Evolutionary conservation across 2,888 invertebrate genomes (phyloP).

Genomic region (Blastobasis adustella): DNA sequence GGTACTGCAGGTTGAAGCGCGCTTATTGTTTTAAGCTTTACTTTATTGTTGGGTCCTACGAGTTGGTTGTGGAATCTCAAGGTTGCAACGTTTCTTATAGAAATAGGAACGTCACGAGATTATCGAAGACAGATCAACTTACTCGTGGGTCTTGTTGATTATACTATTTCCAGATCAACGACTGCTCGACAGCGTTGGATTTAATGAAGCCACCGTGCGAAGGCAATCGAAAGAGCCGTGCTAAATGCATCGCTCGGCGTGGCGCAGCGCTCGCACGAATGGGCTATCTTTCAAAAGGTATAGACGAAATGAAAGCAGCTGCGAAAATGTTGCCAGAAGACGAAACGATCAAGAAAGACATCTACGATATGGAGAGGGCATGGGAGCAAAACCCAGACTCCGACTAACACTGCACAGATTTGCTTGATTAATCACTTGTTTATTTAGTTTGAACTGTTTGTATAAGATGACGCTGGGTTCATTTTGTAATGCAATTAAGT

Average conservation of each 20-base stretch:
- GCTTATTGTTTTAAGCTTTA: not conserved
- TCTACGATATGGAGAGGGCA: slow-evolving; percentile 84
- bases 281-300: slow-evolving; percentile 80
- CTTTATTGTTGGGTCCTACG: too few species aligned
- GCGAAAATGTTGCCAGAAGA: slow-evolving; percentile 79
- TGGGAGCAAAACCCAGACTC: slow-evolving; percentile 85
- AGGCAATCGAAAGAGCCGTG: slow-evolving; percentile 81
- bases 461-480: too few species aligned
- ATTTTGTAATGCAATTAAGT: too few species aligned
- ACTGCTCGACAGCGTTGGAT: slow-evolving; percentile 81
- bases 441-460: too few species aligned
- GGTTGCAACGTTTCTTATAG: too few species aligned
- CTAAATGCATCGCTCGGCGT: slow-evolving; percentile 82
- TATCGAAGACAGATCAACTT: too few species aligned
- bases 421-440: not conserved
- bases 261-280: slow-evolving; percentile 83
- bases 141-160: too few species aligned
- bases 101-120: too few species aligned
- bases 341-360: slow-evolving; percentile 74
- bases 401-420: slow-evolving; percentile 28
- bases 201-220: slow-evolving; percentile 82
- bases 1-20: not conserved
- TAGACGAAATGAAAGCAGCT: slow-evolving; percentile 84
- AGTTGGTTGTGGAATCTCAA: too few species aligned
- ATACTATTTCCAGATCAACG: slow-evolving; percentile 45